Percentiles rank a stretch among this genome's conserved stretches.
These are phyloP conservation scores for Iphiclides podalirius DNA, from an alignment of 2,888 invertebrate species.

Conservation along the genomic window DNA sequence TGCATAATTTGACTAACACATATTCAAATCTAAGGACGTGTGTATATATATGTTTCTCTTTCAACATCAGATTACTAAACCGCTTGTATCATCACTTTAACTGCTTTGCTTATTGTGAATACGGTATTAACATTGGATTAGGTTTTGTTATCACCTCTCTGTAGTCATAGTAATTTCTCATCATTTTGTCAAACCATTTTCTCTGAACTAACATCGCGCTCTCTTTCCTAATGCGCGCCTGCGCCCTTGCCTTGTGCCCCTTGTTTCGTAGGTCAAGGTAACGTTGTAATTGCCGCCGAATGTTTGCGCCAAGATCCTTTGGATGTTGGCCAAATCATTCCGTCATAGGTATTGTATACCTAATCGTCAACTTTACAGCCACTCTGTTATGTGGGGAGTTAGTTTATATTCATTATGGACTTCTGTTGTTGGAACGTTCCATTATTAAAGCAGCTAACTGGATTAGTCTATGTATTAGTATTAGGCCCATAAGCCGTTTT, in stretches of 20 bases:
- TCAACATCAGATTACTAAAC: neutral
- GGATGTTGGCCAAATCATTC: slow-evolving; percentile 45
- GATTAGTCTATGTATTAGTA: slow-evolving; percentile 13
- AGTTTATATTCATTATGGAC: slow-evolving; percentile 11
- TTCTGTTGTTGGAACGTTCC: slow-evolving; percentile 10
- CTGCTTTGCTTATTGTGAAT: slow-evolving; percentile 19
- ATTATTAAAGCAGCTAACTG: slow-evolving; percentile 14
- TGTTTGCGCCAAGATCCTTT: slow-evolving; percentile 51
- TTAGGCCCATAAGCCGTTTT: slow-evolving; percentile 12
- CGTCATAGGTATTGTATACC: slow-evolving; percentile 25
- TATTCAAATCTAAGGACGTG: neutral
- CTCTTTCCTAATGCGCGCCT: no score
- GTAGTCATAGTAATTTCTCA: slow-evolving; percentile 10
- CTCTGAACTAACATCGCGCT: slow-evolving; percentile 1
- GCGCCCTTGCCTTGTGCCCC: slow-evolving; percentile 18
- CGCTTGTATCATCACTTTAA: slow-evolving; percentile 7
- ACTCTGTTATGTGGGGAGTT: slow-evolving; percentile 2
- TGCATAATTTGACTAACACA: neutral
- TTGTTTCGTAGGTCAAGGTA: slow-evolving; percentile 47
- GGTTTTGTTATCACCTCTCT: slow-evolving; percentile 4
- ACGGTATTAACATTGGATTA: slow-evolving; percentile 9
- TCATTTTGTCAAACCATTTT: neutral
- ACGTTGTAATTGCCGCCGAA: slow-evolving; percentile 39
- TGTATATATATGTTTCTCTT: slow-evolving; percentile 1
- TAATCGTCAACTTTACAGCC: slow-evolving; percentile 9